A percentile compares a stretch with the other conserved stretches of the same genome.
phyloP scores from a whole-genome alignment of 1,140 invertebrate genomes.

The Alviniconcha marisindica region DNA sequence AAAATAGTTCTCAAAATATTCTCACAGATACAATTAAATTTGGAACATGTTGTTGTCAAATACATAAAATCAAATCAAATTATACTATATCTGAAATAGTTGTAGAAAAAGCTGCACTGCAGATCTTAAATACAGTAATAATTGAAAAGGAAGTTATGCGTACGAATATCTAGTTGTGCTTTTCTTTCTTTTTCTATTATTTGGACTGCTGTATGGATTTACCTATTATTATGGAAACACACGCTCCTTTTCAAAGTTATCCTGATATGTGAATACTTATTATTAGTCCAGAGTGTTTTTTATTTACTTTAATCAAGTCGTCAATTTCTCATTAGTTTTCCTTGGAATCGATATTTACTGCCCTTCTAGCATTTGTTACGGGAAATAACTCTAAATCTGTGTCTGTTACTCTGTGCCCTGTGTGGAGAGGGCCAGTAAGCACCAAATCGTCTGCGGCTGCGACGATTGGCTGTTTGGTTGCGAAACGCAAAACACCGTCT shows the following conservation, averaged over 20 bases:
- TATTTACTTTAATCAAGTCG: not conserved
- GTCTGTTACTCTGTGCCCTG: no score
- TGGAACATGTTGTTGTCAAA: not conserved
- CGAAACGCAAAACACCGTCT: no score
- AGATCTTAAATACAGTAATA: no score
- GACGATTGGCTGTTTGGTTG: no score
- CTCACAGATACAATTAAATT: not conserved
- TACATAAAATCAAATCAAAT: not conserved
- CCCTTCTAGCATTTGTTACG: no score
- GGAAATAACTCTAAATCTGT: no score
- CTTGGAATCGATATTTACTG: not conserved
- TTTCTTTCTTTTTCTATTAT: no score
- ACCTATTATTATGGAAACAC: not conserved
- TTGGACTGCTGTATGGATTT: not conserved
- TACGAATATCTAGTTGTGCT: no score
- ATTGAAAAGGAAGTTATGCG: no score
- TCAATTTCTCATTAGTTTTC: not conserved
- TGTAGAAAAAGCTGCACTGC: not conserved
- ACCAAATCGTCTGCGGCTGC: no score
- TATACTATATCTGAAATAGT: not conserved
- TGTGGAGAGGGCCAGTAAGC: no score
- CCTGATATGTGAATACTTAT: not conserved
- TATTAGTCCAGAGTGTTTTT: not conserved
- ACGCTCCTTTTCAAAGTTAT: not conserved
- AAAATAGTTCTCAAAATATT: not conserved